phyloP scores from a whole-genome alignment of 2,797 vertebrate genomes.

The Malacoraja senta region DNA sequence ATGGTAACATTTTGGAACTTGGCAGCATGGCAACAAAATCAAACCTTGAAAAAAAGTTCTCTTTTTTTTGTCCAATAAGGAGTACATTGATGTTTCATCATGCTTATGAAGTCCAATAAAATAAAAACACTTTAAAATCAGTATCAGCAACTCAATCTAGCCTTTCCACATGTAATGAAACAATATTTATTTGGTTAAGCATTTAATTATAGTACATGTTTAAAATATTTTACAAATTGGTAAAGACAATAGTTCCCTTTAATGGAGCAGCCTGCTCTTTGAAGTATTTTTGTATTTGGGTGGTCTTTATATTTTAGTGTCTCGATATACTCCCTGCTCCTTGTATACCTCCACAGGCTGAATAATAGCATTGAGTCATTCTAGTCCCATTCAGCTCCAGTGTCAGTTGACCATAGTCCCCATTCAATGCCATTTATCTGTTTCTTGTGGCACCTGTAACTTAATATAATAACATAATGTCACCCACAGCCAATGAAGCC shows the following conservation, averaged over 20 bases:
- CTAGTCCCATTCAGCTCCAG: slow-evolving; percentile 29
- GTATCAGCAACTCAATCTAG: background rate
- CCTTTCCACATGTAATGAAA: background rate
- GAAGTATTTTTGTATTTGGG: slow-evolving; percentile 19
- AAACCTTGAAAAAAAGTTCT: background rate
- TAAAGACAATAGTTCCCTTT: slow-evolving; percentile 17
- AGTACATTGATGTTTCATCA: background rate
- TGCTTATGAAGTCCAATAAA: background rate
- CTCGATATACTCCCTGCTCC: slow-evolving; percentile 13
- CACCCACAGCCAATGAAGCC: slow-evolving; percentile 26
- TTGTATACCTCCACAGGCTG: slow-evolving; percentile 5
- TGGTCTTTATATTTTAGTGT: slow-evolving; percentile 34
- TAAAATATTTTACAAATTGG: slow-evolving; percentile 31
- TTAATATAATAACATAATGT: slow-evolving; percentile 35
- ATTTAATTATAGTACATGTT: background rate
- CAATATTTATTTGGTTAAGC: slow-evolving; percentile 13
- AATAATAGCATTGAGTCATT: slow-evolving; percentile 32
- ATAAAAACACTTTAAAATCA: background rate
- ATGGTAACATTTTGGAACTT: background rate
- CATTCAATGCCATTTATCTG: slow-evolving; percentile 35
- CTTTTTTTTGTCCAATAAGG: background rate
- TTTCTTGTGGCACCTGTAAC: slow-evolving; percentile 36
- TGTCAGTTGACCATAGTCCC: slow-evolving; percentile 33
- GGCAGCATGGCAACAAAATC: background rate
- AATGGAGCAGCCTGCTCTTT: background rate